Base-by-base conservation (phyloP, 2,888 invertebrate genomes). In the Gastrophysa polygoni region DNA sequence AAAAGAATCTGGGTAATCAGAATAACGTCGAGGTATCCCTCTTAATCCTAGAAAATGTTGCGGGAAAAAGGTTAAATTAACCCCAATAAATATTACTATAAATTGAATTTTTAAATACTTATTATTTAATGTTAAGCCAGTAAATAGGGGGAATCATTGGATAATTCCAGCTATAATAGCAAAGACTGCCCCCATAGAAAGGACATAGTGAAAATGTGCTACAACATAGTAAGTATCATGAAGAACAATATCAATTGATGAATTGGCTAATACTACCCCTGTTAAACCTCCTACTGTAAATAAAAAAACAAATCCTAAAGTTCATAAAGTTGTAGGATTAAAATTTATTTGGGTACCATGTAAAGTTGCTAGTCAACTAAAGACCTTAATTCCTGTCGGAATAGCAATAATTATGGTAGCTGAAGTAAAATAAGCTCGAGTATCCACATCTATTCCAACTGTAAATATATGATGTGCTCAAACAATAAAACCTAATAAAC, bases 381-480 rank as follows among this genome's bases (percentile, higher is more conserved):
- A 92, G 82, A 93, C 86, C 86, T 92, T 92, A 85, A 93, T 90
- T 71, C 91, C 92, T 14, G 92, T 93, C 0, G 92, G 91, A 0
- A 93, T 86, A 0, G 91, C 92, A 91, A 93, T 93, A 86, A 93
- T 90, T 87, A 92, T 92, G 16, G 92, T 93, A 0, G 91, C 91
- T 48, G 92, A 89, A 0, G 91, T 92, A 80, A 93, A 93, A 79
- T 92, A 93, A 18, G 92, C 91, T 81, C 91, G 90, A 0, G 91
- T 91, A 81, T 92, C 91, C 63, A 92, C 88, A 82, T 92, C 91
- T 87, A 93, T 89, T 0, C 92, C 92, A 32, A 92, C 88, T 1
- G 91, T 92, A 81, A 92, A 93, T 86, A 93, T 93, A 79, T 93
- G 92, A 78, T 93, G 92, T 7, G 91, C 91, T 85, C 92, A 92